phyloP scores from a whole-genome alignment of 2,113 vertebrate species.

The Cottus gobio region DNA sequence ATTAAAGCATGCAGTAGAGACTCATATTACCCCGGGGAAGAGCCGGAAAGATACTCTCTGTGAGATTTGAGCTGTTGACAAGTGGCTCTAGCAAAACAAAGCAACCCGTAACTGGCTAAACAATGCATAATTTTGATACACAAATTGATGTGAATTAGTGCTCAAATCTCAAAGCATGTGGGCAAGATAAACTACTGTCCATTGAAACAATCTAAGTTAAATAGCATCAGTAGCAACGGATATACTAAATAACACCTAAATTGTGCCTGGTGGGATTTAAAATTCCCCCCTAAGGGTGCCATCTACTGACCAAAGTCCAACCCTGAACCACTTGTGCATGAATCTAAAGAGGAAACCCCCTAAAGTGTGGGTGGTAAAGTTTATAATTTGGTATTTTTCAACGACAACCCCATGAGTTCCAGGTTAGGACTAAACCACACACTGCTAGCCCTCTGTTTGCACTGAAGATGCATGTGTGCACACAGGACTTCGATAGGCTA shows the following conservation, averaged over 20 bases:
- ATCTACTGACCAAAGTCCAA: slow-evolving; percentile 30
- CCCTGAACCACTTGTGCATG: background rate
- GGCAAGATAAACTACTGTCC: background rate
- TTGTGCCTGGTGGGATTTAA: background rate
- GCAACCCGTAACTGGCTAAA: background rate
- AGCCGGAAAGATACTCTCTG: background rate
- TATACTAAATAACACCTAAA: background rate
- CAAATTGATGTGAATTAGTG: background rate
- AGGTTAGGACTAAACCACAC: slow-evolving; percentile 1
- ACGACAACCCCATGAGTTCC: background rate
- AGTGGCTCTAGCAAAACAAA: background rate
- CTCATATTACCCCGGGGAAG: background rate
- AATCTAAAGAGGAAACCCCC: background rate
- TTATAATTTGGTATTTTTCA: background rate
- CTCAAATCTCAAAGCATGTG: slow-evolving; percentile 1
- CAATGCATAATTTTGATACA: background rate
- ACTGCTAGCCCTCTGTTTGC: background rate
- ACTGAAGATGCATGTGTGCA: slow-evolving; percentile 3
- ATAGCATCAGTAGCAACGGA: background rate
- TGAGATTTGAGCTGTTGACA: background rate
- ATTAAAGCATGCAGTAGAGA: slow-evolving; percentile 6
- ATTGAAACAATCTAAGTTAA: background rate
- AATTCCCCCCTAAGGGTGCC: slow-evolving; percentile 5
- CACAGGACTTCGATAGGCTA: slow-evolving; percentile 14
- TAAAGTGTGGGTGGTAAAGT: slow-evolving; percentile 3